phyloP scores from a whole-genome alignment of 2,888 invertebrate species.

The Tenthredo mesomela region DNA sequence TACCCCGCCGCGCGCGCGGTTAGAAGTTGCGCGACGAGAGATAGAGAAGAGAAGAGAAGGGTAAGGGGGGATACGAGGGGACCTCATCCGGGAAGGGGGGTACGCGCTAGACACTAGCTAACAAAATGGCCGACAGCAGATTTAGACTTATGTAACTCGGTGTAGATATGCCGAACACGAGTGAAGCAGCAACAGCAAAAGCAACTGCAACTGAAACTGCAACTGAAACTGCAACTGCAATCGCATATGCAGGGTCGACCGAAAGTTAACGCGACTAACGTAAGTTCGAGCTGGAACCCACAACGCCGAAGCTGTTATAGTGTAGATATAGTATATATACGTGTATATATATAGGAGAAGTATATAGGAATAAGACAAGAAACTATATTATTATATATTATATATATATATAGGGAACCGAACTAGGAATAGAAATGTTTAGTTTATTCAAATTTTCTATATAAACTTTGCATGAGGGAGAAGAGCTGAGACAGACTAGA shows the following conservation, averaged over 20 bases:
- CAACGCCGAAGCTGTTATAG: background rate
- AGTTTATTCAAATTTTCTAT: constrained; percentile 2
- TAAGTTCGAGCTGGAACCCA: background rate
- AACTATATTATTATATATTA: background rate
- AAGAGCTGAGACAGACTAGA: background rate
- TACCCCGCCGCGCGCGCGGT: background rate
- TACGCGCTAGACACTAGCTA: constrained; percentile 63
- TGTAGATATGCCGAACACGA: constrained; percentile 65
- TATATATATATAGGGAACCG: background rate
- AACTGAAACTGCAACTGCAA: background rate
- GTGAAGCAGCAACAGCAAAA: background rate
- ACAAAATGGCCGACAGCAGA: constrained; percentile 75
- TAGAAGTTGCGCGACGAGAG: constrained; percentile 29
- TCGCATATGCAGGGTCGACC: background rate
- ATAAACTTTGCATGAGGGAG: background rate
- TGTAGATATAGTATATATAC: background rate
- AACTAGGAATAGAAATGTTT: background rate
- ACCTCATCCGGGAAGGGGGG: constrained; percentile 54
- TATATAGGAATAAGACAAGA: background rate
- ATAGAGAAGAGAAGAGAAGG: constrained; percentile 45
- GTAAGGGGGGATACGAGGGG: constrained; percentile 29
- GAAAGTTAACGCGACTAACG: background rate
- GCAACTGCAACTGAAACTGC: background rate
- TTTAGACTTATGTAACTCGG: constrained; percentile 73
- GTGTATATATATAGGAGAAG: background rate